Percentiles rank a stretch among this genome's conserved stretches.
Conservation (phyloP, 2,888 invertebrate genomes). For the Drosophila fungiperda region DNA sequence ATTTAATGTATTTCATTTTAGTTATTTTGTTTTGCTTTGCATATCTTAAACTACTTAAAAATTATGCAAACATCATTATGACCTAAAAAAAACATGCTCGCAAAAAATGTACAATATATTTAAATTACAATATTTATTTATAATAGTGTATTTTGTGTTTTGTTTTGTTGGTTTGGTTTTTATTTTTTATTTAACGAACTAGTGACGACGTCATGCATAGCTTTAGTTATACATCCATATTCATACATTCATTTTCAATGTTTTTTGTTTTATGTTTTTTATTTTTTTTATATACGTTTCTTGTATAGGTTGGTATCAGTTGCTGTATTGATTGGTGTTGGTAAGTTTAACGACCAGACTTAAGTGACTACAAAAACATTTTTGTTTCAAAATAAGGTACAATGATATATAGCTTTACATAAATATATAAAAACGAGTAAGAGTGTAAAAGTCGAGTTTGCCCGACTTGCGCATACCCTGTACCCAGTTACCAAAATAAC, state of each 20-base stretch:
- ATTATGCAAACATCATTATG: slow-evolving; percentile 69
- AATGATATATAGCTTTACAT: slow-evolving; percentile 63
- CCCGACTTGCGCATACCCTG: slow-evolving; percentile 3
- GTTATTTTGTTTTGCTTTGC: slow-evolving; percentile 63
- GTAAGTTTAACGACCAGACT: slow-evolving; percentile 75
- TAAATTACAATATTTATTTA: slow-evolving; percentile 54
- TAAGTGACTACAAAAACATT: slow-evolving; percentile 75
- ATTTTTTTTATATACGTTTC: slow-evolving; percentile 35
- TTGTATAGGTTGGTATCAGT: slow-evolving; percentile 67
- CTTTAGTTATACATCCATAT: slow-evolving; percentile 36
- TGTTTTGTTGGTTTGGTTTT: slow-evolving; percentile 24
- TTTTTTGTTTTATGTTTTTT: neutral
- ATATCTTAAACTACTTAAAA: slow-evolving; percentile 74
- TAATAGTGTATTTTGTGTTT: slow-evolving; percentile 53
- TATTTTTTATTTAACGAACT: slow-evolving; percentile 50
- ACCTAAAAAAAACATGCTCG: slow-evolving; percentile 47
- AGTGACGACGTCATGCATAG: slow-evolving; percentile 63
- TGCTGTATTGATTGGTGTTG: slow-evolving; percentile 68
- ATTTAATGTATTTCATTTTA: slow-evolving; percentile 54
- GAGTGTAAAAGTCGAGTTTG: neutral
- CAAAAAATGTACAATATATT: slow-evolving; percentile 59
- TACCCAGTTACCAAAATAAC: neutral
- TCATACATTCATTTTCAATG: slow-evolving; percentile 7
- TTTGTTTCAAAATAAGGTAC: slow-evolving; percentile 76
- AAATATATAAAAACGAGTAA: slow-evolving; percentile 32